Evolutionary conservation across 2,113 vertebrate genomes (phyloP), one percentile per base, ranked within the genome.

Genomic region (Scophthalmus maximus): DNA sequence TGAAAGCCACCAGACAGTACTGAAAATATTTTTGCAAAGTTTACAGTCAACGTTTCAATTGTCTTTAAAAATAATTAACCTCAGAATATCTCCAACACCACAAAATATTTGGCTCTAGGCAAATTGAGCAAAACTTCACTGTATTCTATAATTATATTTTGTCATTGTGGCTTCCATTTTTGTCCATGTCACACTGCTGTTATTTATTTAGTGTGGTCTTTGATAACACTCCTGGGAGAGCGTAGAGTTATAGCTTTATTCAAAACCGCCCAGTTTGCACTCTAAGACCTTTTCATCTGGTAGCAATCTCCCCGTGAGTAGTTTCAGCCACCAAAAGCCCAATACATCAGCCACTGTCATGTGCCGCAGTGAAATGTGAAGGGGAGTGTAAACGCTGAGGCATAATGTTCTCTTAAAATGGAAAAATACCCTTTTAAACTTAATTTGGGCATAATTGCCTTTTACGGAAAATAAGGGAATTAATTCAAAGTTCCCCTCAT

Each of bases 331-430:
- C 88, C 91, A 85, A 91, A 90, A 92, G 82, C 83, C 85, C 81
- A 82, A 93, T 94, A 88, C 90, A 93, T 94, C 92, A 94, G 87
- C 84, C 80, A 89, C 89, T 88, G 89, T 92, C 91, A 92, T 89
- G 77, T 77, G 76, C 83, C 14, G 58, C 84, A 67, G 49, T 76
- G 81, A 83, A 81, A 89, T 76, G 67, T 86, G 80, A 88, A 86
- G 67, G 65, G 78, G 67, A 89, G 80, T 71, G 77, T 81, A 87
- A 88, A 85, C 14, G 68, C 75, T 63, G 62, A 76, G 68, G 71
- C 81, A 83, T 87, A 82, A 91, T 88, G 91, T 83, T 86, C 79
- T 84, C 90, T 92, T 91, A 88, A 89, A 90, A 92, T 88, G 90
- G 91, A 93, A 93, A n/a, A 92, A 91, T 85, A 81, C 76, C 65